Percentiles rank a stretch among this genome's conserved stretches.
These are phyloP conservation scores for Apodemia duryi DNA, from an alignment of 2,888 invertebrate genomes.

Conservation along the genomic window DNA sequence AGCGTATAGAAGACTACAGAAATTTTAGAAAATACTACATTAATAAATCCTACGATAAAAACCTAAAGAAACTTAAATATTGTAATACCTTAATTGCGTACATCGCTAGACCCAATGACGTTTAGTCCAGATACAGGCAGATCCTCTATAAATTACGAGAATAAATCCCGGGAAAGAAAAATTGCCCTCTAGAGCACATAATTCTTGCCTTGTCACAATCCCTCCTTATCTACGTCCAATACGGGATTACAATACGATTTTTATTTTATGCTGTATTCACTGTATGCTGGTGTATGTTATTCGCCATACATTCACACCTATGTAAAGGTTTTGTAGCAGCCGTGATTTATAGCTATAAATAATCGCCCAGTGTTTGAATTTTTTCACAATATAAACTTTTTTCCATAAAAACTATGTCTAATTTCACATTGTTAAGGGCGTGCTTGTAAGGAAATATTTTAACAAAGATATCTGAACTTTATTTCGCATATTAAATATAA, in stretches of 20 bases:
- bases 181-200: constrained; percentile 80
- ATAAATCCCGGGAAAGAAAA: constrained; percentile 79
- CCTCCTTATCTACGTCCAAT: constrained; percentile 78
- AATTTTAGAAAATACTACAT: not conserved
- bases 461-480: too few species aligned
- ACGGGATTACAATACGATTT: constrained; percentile 79
- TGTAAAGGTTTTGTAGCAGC: constrained; percentile 8
- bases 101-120: constrained; percentile 47
- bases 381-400: too few species aligned
- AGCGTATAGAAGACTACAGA: too few species aligned
- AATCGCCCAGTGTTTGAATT: not conserved
- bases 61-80: constrained; percentile 31
- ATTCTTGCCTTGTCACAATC: constrained; percentile 80
- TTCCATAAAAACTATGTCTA: too few species aligned
- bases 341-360: not conserved
- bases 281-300: constrained; percentile 35
- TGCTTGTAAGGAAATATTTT: too few species aligned
- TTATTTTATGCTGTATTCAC: constrained; percentile 72
- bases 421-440: too few species aligned
- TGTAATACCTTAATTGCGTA: constrained; percentile 69
- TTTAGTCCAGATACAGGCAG: constrained; percentile 77
- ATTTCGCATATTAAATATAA: too few species aligned
- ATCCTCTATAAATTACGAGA: constrained; percentile 78
- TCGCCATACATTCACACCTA: constrained; percentile 25
- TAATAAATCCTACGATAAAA: not conserved